Evolutionary conservation across 2,888 invertebrate genomes (phyloP).

Genomic region (Liopterus haemorrhoidalis): DNA sequence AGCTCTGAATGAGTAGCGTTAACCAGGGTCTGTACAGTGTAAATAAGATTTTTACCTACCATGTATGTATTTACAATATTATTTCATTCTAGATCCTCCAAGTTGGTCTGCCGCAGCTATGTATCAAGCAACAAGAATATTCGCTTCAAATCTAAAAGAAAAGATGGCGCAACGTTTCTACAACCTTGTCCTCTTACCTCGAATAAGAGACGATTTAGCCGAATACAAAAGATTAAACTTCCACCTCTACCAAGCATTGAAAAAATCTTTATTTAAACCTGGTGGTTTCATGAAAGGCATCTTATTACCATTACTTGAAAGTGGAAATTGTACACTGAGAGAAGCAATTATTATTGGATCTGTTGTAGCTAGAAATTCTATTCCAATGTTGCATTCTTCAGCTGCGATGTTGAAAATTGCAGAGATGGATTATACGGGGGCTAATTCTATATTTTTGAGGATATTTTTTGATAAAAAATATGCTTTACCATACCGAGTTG

Average conservation of each 20-base stretch:
- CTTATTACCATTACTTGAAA: conserved; percentile 66
- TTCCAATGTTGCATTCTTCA: conserved; percentile 91
- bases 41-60: too few relatives aligned
- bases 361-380: conserved; percentile 81
- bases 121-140: conserved; percentile 92
- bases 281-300: conserved; percentile 97
- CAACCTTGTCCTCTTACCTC: conserved; percentile 85
- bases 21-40: too few relatives aligned
- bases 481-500: conserved; percentile 89
- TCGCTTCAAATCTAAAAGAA: conserved; percentile 93
- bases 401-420: conserved; percentile 93
- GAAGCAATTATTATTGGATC: conserved; percentile 95
- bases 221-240: conserved; percentile 94
- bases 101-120: conserved; percentile 97
- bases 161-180: conserved; percentile 95
- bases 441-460: conserved; percentile 89
- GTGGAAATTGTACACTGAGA: conserved; percentile 88
- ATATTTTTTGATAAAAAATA: conserved; percentile 96
- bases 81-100: conserved; percentile 66
- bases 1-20: too few relatives aligned
- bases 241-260: conserved; percentile 90
- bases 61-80: too few relatives aligned
- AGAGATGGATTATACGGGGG: conserved; percentile 95
- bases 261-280: conserved; percentile 92
- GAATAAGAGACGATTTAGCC: conserved; percentile 88